Evolutionary conservation across 37 sponge, comb jelly and placozoan species (phyloP).

Genomic region (Halisarca cf. caerulea): DNA sequence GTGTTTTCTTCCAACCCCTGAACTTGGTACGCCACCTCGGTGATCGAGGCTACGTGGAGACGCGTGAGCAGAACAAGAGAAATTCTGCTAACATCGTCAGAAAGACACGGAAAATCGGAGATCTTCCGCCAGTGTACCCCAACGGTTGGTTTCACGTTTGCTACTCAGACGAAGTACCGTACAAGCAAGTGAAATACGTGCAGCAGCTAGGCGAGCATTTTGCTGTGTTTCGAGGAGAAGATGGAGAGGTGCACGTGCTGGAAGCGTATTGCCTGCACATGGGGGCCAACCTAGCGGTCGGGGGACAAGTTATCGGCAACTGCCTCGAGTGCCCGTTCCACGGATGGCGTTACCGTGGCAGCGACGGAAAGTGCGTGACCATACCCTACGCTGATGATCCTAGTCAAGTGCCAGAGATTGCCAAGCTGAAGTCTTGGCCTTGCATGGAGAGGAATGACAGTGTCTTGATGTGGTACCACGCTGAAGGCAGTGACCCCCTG

Average conservation of each 20-base stretch:
- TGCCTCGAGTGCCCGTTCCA: constrained; percentile 77
- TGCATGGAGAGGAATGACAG: constrained; percentile 39
- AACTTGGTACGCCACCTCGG: constrained; percentile 18
- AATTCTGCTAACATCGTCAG: constrained; percentile 17
- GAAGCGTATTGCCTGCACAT: constrained; percentile 78
- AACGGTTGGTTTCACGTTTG: constrained; percentile 68
- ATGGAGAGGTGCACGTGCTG: constrained; percentile 41
- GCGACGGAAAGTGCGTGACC: constrained; percentile 50
- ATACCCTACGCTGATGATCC: constrained; percentile 63
- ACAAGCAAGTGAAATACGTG: constrained; percentile 22
- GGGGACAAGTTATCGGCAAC: constrained; percentile 56
- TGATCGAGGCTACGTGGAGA: constrained; percentile 35
- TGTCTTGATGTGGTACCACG: constrained; percentile 68
- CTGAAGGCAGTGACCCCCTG: constrained; percentile 56
- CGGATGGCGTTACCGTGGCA: constrained; percentile 62
- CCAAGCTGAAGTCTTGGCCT: constrained; percentile 52
- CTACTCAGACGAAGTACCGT: constrained; percentile 29
- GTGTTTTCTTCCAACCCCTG: neutral
- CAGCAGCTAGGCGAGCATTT: constrained; percentile 50
- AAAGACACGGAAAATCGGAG: constrained; percentile 18
- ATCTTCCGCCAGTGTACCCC: constrained; percentile 55
- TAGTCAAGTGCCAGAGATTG: constrained; percentile 43
- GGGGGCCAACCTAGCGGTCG: constrained; percentile 67
- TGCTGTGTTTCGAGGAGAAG: constrained; percentile 69
- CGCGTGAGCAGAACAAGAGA: constrained; percentile 7